These are phyloP conservation scores for Mongoloraphidia duomilia DNA, from an alignment of 2,888 invertebrate genomes.

Conservation along the genomic window DNA sequence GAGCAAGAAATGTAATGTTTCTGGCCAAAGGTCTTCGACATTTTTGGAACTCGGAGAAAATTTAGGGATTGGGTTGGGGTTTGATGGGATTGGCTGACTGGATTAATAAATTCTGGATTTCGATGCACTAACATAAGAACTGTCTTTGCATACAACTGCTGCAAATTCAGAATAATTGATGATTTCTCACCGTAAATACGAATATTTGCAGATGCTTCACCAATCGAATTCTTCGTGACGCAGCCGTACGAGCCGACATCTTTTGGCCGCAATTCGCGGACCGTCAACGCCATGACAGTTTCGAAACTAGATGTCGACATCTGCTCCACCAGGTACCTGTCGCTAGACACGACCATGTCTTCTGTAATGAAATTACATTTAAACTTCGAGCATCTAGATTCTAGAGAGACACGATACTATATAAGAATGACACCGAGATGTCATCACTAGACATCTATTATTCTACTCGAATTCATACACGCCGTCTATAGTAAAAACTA, in stretches of 20 bases:
- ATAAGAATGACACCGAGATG: too few relatives aligned
- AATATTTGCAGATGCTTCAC: slow-evolving; percentile 5
- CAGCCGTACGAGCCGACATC: slow-evolving; percentile 6
- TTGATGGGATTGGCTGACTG: too few relatives aligned
- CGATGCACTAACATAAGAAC: background rate
- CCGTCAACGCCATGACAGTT: slow-evolving; percentile 2
- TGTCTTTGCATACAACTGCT: background rate
- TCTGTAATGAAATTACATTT: background rate
- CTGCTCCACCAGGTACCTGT: slow-evolving; percentile 3
- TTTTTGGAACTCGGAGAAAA: too few relatives aligned
- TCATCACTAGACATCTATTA: too few relatives aligned
- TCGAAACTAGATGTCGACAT: slow-evolving; percentile 3
- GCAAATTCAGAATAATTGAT: background rate
- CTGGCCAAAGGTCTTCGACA: too few relatives aligned
- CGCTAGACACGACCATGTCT: slow-evolving; percentile 6
- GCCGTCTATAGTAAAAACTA: too few relatives aligned
- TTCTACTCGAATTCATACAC: too few relatives aligned
- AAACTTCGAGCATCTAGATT: too few relatives aligned
- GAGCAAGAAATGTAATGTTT: too few relatives aligned
- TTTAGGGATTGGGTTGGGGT: too few relatives aligned
- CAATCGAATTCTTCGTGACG: slow-evolving; percentile 5
- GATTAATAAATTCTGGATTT: background rate
- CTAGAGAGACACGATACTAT: too few relatives aligned
- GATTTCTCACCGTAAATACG: slow-evolving; percentile 2
- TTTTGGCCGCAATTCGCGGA: slow-evolving; percentile 1